phyloP scores from a whole-genome alignment of 2,888 invertebrate species.

The Colostygia pectinataria region DNA sequence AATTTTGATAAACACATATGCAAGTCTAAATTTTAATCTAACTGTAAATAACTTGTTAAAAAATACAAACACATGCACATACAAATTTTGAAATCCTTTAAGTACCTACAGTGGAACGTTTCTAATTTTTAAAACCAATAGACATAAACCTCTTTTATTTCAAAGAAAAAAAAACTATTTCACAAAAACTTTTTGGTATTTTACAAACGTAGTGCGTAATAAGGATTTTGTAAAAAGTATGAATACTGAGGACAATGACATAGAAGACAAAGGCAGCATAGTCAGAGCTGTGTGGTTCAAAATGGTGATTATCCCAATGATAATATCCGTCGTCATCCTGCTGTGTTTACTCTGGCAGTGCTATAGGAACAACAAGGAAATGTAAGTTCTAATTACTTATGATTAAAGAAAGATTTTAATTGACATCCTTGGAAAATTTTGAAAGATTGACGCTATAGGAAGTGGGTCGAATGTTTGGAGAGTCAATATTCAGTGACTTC shows the following conservation, averaged over 20 bases:
- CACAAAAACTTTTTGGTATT: too few relatives aligned
- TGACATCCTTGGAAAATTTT: background rate
- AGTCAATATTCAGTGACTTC: conserved; percentile 6
- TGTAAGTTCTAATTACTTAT: conserved; percentile 43
- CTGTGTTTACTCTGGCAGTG: conserved; percentile 54
- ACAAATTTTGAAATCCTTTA: too few relatives aligned
- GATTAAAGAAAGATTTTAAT: background rate
- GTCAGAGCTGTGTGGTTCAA: conserved; percentile 35
- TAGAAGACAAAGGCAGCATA: conserved; percentile 14
- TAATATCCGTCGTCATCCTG: conserved; percentile 40
- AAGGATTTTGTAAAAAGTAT: conserved; percentile 11
- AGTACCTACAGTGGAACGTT: too few relatives aligned
- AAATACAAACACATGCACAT: too few relatives aligned
- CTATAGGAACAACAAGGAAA: conserved; percentile 53
- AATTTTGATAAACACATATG: too few relatives aligned
- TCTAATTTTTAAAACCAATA: too few relatives aligned
- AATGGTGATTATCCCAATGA: conserved; percentile 38
- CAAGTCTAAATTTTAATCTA: too few relatives aligned
- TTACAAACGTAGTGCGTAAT: background rate
- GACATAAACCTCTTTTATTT: too few relatives aligned
- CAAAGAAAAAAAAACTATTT: too few relatives aligned
- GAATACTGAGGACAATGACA: conserved; percentile 13
- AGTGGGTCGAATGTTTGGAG: background rate
- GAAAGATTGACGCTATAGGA: background rate
- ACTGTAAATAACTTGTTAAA: too few relatives aligned